Percentiles rank a stretch among this genome's conserved stretches.
Evolutionary conservation across 2,888 invertebrate species (phyloP).

Genomic region (Hypercompe scribonia): DNA sequence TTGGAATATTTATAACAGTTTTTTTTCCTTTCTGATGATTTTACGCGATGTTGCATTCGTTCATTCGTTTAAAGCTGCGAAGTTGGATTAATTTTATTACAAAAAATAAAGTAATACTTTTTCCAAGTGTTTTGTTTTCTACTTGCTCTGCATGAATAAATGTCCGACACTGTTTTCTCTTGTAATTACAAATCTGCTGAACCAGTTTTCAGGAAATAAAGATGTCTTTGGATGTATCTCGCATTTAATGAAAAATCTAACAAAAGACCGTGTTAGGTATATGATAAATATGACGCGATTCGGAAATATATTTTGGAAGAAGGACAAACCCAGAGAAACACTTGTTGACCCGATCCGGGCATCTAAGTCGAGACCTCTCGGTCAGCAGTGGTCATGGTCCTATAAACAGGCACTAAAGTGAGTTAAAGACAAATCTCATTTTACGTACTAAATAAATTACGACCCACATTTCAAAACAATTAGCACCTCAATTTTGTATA

Average conservation of each 20-base stretch:
- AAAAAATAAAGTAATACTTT: background rate
- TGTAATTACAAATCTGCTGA: background rate
- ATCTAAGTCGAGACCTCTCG: no score
- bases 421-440: background rate
- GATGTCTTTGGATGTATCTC: background rate
- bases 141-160: background rate
- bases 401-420: background rate
- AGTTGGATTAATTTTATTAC: background rate
- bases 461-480: background rate
- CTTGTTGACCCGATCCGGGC: no score
- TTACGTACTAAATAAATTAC: background rate
- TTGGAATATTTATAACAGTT: slow-evolving; percentile 23
- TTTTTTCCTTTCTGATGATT: slow-evolving; percentile 16
- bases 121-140: no score
- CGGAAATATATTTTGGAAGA: background rate
- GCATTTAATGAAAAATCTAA: background rate
- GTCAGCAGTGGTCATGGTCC: no score
- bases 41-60: background rate
- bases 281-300: no score
- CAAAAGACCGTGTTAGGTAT: no score
- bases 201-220: no score
- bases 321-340: no score
- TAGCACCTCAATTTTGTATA: background rate
- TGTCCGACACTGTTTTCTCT: background rate
- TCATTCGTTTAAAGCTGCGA: background rate